phyloP scores from a whole-genome alignment of 2,113 vertebrate genomes.

The Plectropomus leopardus region DNA sequence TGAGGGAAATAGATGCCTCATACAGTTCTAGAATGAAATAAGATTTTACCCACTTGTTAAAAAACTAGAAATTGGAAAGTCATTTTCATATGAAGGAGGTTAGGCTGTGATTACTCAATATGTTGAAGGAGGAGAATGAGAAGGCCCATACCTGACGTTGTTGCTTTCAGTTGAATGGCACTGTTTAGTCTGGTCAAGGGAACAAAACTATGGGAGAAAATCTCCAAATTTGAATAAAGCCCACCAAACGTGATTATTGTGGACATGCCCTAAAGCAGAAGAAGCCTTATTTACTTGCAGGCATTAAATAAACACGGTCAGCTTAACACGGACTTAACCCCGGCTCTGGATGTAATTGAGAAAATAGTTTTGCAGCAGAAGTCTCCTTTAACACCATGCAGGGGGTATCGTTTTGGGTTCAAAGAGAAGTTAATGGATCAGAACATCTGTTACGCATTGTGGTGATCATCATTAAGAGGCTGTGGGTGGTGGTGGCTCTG shows the following conservation, averaged over 20 bases:
- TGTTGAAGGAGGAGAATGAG: too few relatives aligned
- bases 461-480: slow-evolving; percentile 69
- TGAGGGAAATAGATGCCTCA: too few relatives aligned
- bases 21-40: too few relatives aligned
- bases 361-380: slow-evolving; percentile 31
- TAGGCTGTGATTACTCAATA: too few relatives aligned
- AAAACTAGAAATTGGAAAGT: too few relatives aligned
- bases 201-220: neutral
- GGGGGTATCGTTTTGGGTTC: slow-evolving; percentile 60
- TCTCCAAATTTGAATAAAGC: neutral
- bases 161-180: neutral
- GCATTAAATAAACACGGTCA: slow-evolving; percentile 27
- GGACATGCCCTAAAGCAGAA: neutral
- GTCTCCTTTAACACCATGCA: slow-evolving; percentile 37
- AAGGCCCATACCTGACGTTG: neutral
- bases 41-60: too few relatives aligned
- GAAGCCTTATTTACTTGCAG: neutral
- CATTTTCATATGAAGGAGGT: too few relatives aligned
- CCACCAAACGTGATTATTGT: neutral
- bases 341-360: slow-evolving; percentile 16
- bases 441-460: slow-evolving; percentile 68
- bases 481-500: slow-evolving; percentile 46
- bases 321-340: slow-evolving; percentile 1
- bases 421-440: slow-evolving; percentile 71
- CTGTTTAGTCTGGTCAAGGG: neutral